These are phyloP conservation scores for Anthonomus grandis DNA, from an alignment of 1,140 invertebrate genomes.

Conservation along the genomic window DNA sequence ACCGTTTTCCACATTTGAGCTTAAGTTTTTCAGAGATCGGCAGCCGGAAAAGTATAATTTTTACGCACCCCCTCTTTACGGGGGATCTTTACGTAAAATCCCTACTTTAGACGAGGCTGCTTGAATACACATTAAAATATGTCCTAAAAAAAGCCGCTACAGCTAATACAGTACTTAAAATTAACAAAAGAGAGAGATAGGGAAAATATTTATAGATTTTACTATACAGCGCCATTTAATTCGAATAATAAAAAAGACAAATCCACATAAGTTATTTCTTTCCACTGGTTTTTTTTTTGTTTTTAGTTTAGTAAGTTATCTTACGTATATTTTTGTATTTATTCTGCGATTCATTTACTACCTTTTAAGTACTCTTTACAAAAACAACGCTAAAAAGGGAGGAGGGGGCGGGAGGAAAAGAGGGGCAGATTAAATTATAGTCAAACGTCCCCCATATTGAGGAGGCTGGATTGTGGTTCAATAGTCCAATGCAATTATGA, in stretches of 20 bases:
- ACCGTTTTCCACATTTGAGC: slow-evolving; percentile 7
- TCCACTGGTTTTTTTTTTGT: slow-evolving; percentile 7
- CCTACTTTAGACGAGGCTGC: not conserved
- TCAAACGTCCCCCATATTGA: not conserved
- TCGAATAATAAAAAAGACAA: slow-evolving; percentile 17
- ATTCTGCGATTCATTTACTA: slow-evolving; percentile 21
- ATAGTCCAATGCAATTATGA: not conserved
- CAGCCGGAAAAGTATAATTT: not conserved
- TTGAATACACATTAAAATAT: not conserved
- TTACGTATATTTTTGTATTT: slow-evolving; percentile 23
- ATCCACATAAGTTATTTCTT: slow-evolving; percentile 13
- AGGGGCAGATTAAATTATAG: not conserved
- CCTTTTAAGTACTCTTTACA: slow-evolving; percentile 28
- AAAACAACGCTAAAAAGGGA: slow-evolving; percentile 17
- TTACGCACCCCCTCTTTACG: not conserved
- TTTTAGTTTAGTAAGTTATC: slow-evolving; percentile 9
- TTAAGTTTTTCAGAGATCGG: slow-evolving; percentile 7
- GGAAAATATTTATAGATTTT: not conserved
- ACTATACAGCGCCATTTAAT: slow-evolving; percentile 10
- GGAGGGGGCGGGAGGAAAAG: not conserved
- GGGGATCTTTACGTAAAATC: not conserved
- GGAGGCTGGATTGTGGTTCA: not conserved
- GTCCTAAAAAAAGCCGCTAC: slow-evolving; percentile 9
- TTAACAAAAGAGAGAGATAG: slow-evolving; percentile 1
- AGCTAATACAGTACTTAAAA: slow-evolving; percentile 7